These are phyloP conservation scores for Quiscalus mexicanus DNA, from an alignment of 2,113 vertebrate genomes.

Conservation along the genomic window DNA sequence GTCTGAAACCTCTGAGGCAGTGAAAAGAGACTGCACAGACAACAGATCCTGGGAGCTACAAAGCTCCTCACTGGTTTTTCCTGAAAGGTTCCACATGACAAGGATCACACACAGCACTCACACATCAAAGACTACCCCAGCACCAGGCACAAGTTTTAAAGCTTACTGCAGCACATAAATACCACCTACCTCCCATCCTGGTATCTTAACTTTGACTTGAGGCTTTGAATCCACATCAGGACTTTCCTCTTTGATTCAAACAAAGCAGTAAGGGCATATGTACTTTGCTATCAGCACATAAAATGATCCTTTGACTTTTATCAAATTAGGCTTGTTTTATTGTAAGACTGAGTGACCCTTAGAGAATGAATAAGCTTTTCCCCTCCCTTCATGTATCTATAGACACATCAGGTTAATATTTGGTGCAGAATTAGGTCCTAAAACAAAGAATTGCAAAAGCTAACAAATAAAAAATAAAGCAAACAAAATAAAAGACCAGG, in stretches of 20 bases:
- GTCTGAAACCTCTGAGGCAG: not conserved
- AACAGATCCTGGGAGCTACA: not conserved
- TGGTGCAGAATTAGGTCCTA: not conserved
- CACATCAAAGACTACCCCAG: not conserved
- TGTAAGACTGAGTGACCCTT: not conserved
- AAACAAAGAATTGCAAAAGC: not conserved
- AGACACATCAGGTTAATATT: not conserved
- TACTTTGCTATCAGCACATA: not conserved
- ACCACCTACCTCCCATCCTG: fast-evolving
- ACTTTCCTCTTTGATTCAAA: not conserved
- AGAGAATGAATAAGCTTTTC: not conserved
- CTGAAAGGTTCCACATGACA: not conserved
- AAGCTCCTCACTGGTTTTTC: not conserved
- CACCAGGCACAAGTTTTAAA: not conserved
- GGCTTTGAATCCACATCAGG: not conserved
- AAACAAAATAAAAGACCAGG: not conserved
- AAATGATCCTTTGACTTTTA: not conserved
- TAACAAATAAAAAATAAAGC: not conserved
- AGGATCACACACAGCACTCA: not conserved
- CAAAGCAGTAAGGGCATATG: not conserved
- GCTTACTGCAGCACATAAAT: not conserved
- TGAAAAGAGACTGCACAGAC: not conserved
- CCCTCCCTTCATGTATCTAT: fast-evolving
- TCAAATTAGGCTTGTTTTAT: not conserved
- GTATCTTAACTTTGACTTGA: not conserved